Evolutionary conservation across 37 sponge, comb jelly and placozoan species (phyloP).

Genomic region (Theonella swinhoei): DNA sequence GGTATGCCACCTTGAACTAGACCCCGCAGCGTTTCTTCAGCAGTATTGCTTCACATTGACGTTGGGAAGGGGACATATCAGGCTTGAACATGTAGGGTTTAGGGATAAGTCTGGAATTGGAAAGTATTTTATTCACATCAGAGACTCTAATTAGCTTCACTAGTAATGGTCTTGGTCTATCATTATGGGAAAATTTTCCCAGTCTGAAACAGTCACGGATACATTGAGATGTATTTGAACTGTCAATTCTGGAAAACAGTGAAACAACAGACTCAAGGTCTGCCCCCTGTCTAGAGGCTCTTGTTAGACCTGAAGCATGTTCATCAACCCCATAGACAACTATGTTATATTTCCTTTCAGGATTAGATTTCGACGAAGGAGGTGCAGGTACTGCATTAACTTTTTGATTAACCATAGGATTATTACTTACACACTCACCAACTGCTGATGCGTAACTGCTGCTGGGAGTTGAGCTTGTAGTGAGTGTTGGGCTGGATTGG

Average conservation of each 20-base stretch:
- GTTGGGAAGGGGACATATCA: not conserved
- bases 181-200: not conserved
- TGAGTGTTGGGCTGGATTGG: not conserved
- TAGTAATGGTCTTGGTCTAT: not conserved
- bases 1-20: too few species aligned
- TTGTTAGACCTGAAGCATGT: not conserved
- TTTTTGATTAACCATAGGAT: not conserved
- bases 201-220: not conserved
- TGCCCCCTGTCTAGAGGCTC: not conserved
- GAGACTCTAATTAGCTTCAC: not conserved
- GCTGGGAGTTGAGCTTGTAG: not conserved
- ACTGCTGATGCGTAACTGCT: not conserved
- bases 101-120: not conserved
- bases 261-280: not conserved
- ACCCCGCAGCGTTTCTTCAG: too few species aligned
- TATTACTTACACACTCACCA: not conserved
- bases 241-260: not conserved
- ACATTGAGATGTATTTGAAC: not conserved
- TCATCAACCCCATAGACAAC: not conserved
- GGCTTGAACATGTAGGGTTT: not conserved
- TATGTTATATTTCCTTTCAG: not conserved
- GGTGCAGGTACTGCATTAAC: too few species aligned
- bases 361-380: too few species aligned
- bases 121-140: not conserved
- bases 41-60: too few species aligned